Evolutionary conservation across 2,888 invertebrate genomes (phyloP).

Genomic region (Eupithecia subumbrata): DNA sequence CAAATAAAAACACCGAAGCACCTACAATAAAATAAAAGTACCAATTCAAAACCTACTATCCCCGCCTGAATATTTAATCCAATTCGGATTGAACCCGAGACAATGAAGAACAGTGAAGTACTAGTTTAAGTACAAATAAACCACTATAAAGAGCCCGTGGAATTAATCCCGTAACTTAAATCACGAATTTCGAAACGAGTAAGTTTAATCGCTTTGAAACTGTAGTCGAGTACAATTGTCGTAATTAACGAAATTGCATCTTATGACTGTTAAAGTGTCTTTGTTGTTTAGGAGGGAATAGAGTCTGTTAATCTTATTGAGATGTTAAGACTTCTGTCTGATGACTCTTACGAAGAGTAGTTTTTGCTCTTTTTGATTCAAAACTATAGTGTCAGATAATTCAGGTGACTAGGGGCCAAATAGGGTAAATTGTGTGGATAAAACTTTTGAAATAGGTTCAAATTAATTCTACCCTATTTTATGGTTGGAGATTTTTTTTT

Average conservation of each 20-base stretch:
- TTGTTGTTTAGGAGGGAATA: neutral
- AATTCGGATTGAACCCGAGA: neutral
- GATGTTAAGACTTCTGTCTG: neutral
- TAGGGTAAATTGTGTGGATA: too few species aligned
- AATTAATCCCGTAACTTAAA: slow-evolving; percentile 11
- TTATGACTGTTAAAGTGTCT: slow-evolving; percentile 9
- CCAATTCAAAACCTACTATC: neutral
- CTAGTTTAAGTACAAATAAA: slow-evolving; percentile 9
- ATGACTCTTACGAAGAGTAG: too few species aligned
- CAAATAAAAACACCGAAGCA: neutral
- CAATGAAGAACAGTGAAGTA: neutral
- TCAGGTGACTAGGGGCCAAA: too few species aligned
- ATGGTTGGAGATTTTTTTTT: too few species aligned
- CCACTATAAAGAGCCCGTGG: slow-evolving; percentile 7
- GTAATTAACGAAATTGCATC: slow-evolving; percentile 50
- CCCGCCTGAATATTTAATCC: neutral
- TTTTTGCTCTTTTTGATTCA: too few species aligned
- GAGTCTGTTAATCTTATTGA: neutral
- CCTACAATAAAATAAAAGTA: neutral
- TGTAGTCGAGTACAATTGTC: slow-evolving; percentile 44
- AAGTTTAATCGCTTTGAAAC: slow-evolving; percentile 52
- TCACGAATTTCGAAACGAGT: slow-evolving; percentile 2
- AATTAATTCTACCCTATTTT: too few species aligned
- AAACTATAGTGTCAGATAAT: too few species aligned
- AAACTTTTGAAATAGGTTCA: too few species aligned